A percentile compares a stretch with the other conserved stretches of the same genome.
These are phyloP conservation scores for Nasonia oneida DNA, from an alignment of 2,888 invertebrate genomes.

Conservation along the genomic window DNA sequence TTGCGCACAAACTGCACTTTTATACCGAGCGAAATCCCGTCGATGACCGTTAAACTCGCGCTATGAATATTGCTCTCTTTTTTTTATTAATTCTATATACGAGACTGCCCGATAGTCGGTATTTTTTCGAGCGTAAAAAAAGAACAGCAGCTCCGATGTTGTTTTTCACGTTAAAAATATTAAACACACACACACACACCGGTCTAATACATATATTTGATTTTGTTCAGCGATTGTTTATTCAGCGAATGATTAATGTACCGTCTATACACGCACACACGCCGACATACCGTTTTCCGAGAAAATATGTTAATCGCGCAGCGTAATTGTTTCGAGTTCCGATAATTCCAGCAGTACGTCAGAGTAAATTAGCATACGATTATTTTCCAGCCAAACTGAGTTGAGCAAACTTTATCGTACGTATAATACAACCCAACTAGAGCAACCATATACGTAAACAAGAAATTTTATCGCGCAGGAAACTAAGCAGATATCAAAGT, in stretches of 20 bases:
- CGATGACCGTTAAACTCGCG: constrained; percentile 52
- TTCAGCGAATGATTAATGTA: neutral
- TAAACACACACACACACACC: neutral
- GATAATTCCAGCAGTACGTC: neutral
- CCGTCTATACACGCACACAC: neutral
- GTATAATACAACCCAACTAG: neutral
- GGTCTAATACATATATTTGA: neutral
- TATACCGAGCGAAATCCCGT: constrained; percentile 4
- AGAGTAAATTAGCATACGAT: constrained; percentile 1
- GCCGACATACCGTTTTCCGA: neutral
- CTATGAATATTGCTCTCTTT: constrained; percentile 51
- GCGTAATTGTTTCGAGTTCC: neutral
- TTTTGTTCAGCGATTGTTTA: neutral
- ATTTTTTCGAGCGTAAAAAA: neutral
- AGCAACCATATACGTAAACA: neutral
- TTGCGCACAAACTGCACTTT: constrained; percentile 42
- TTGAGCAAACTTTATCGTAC: neutral
- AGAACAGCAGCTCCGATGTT: neutral
- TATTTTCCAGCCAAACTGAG: neutral
- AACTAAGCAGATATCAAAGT: neutral
- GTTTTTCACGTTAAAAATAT: neutral
- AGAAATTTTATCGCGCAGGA: neutral
- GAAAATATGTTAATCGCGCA: neutral
- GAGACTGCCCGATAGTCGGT: neutral
- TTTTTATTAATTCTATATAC: neutral